Percentiles rank a stretch among this genome's conserved stretches.
These are phyloP conservation scores for Melangyna quadrimaculata DNA, from an alignment of 2,888 invertebrate genomes.

Conservation along the genomic window DNA sequence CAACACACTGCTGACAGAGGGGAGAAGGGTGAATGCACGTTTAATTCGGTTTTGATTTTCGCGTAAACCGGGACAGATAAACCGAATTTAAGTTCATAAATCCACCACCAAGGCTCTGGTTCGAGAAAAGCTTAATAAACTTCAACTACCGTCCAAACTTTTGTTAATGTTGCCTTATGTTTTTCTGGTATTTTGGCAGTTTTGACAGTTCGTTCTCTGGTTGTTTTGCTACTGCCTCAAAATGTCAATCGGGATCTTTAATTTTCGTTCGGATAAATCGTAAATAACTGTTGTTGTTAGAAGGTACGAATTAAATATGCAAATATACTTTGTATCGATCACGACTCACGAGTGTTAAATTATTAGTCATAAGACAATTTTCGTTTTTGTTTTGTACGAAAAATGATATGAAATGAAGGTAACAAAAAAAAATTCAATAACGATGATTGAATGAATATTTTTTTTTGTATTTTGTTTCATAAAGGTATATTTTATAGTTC, in stretches of 20 bases:
- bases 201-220: conserved; percentile 15
- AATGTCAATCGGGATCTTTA: conserved; percentile 33
- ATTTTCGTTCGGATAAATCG: background rate
- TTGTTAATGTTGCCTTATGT: conserved; percentile 18
- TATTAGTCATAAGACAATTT: background rate
- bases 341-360: background rate
- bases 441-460: conserved; percentile 30
- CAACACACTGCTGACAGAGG: background rate
- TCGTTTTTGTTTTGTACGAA: conserved; percentile 11
- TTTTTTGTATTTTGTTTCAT: conserved; percentile 14
- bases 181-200: background rate
- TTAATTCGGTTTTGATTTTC: conserved; percentile 28
- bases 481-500: conserved; percentile 15
- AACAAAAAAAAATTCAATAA: conserved; percentile 5
- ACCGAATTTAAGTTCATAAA: conserved; percentile 37
- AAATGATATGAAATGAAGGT: background rate
- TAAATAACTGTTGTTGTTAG: conserved; percentile 9
- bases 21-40: conserved; percentile 34
- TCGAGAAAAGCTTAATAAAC: conserved; percentile 5
- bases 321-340: background rate
- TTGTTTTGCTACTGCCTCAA: conserved; percentile 19
- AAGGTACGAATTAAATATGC: background rate
- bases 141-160: background rate
- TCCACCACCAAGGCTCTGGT: conserved; percentile 27
- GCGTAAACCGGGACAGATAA: conserved; percentile 41